Evolutionary conservation across 37 sponge, comb jelly and placozoan species (phyloP).

Genomic region (Amphimedon queenslandica): DNA sequence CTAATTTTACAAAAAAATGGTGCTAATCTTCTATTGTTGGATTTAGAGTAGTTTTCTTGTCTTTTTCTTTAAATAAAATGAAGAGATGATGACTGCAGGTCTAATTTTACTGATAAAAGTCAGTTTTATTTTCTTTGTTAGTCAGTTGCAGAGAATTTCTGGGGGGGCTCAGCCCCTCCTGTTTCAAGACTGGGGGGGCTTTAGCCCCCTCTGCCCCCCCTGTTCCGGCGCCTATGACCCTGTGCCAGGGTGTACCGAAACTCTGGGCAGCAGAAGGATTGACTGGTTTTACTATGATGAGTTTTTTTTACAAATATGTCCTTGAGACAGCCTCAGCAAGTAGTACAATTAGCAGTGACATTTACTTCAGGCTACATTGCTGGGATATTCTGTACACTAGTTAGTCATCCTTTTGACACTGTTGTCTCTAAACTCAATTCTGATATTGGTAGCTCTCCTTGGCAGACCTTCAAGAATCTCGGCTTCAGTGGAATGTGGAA

Average conservation of each 20-base stretch:
- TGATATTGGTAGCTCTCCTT: conserved; percentile 65
- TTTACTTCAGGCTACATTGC: conserved; percentile 91
- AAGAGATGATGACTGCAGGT: too few species aligned
- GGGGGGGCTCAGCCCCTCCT: too few species aligned
- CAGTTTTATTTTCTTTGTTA: too few species aligned
- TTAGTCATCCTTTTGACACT: conserved; percentile 82
- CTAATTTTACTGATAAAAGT: too few species aligned
- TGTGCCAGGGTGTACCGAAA: conserved; percentile 74
- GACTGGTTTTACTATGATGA: conserved; percentile 88
- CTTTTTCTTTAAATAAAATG: too few species aligned
- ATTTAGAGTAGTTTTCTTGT: too few species aligned
- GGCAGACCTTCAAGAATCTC: conserved; percentile 66
- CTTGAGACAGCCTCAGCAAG: conserved; percentile 48
- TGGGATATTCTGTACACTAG: conserved; percentile 91
- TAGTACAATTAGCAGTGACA: conserved; percentile 81
- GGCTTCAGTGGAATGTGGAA: conserved; percentile 69
- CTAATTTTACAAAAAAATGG: too few species aligned
- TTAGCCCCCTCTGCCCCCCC: too few species aligned
- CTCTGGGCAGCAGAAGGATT: conserved; percentile 68
- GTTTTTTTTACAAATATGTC: conserved; percentile 81
- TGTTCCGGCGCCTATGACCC: too few species aligned
- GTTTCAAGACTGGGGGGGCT: too few species aligned
- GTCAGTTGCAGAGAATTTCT: too few species aligned
- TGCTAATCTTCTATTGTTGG: too few species aligned
- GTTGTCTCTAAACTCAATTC: conserved; percentile 90